Conservation (phyloP, 1,140 invertebrate species). For the Argopecten irradians region DNA sequence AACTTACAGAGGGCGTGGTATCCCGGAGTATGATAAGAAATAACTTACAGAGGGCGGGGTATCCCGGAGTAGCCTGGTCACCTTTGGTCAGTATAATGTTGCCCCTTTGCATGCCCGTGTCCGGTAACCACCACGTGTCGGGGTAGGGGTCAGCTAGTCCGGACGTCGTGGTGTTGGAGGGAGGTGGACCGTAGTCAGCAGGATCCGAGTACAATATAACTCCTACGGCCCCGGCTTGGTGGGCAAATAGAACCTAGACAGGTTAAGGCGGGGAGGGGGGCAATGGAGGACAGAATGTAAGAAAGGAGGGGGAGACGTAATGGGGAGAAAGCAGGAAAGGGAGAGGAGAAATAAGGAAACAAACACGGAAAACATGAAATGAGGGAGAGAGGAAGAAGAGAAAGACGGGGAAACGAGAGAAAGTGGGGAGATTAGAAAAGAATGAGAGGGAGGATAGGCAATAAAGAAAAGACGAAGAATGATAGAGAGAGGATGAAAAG, state of each 20-base stretch:
- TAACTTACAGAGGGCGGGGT: conserved; percentile 70
- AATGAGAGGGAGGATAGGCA: neutral
- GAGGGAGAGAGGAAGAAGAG: neutral
- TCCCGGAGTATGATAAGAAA: neutral
- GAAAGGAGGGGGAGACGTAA: no score
- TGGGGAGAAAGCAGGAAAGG: neutral
- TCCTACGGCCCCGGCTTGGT: conserved; percentile 38
- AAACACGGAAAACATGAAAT: neutral
- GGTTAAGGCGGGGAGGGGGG: neutral
- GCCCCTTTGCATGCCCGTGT: conserved; percentile 75
- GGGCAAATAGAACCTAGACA: conserved; percentile 35
- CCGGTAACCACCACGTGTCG: conserved; percentile 77
- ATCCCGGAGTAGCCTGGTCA: conserved; percentile 77
- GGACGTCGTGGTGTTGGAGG: neutral
- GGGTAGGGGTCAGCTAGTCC: conserved; percentile 75
- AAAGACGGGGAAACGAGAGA: neutral
- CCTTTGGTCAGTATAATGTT: conserved; percentile 70
- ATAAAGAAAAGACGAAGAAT: neutral
- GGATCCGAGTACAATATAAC: conserved; percentile 47
- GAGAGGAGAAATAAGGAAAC: neutral
- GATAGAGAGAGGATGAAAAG: neutral
- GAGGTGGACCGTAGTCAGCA: conserved; percentile 25
- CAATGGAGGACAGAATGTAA: neutral
- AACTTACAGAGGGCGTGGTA: neutral
- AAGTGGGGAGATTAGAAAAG: neutral